phyloP scores from a whole-genome alignment of 2,797 vertebrate species.

The Bovichtus variegatus region DNA sequence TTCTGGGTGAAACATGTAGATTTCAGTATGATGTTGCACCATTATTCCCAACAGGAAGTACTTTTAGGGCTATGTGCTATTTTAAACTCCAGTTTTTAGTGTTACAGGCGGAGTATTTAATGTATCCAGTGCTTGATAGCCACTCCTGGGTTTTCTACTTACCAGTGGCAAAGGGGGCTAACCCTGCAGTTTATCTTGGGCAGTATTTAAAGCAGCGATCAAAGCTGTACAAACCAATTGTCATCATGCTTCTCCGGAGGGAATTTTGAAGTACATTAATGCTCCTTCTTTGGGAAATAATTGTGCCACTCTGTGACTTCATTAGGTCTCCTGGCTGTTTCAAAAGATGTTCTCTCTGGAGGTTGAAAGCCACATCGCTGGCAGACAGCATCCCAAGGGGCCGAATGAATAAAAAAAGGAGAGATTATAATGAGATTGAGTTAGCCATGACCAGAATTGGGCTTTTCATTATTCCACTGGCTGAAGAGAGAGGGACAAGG shows the following conservation, averaged over 20 bases:
- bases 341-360: slow-evolving; percentile 90
- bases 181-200: slow-evolving; percentile 87
- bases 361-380: slow-evolving; percentile 90
- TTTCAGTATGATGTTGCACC: slow-evolving; percentile 40
- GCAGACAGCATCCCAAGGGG: slow-evolving; percentile 90
- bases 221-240: slow-evolving; percentile 92
- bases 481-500: slow-evolving; percentile 71
- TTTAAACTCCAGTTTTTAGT: slow-evolving; percentile 67
- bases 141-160: slow-evolving; percentile 79
- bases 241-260: slow-evolving; percentile 86
- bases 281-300: slow-evolving; percentile 89
- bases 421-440: slow-evolving; percentile 97
- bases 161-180: slow-evolving; percentile 82
- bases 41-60: slow-evolving; percentile 54
- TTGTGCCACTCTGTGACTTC: slow-evolving; percentile 91
- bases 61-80: slow-evolving; percentile 66
- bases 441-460: slow-evolving; percentile 91
- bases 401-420: slow-evolving; percentile 90
- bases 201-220: slow-evolving; percentile 88
- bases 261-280: slow-evolving; percentile 89
- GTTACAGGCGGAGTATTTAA: slow-evolving; percentile 66
- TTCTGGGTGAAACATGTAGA: slow-evolving; percentile 34
- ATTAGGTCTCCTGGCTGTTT: slow-evolving; percentile 89
- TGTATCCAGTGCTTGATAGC: slow-evolving; percentile 68
- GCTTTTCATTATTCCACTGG: slow-evolving; percentile 86